Percentiles rank a stretch among this genome's conserved stretches.
These are phyloP conservation scores for Oncorhynchus tshawytscha DNA, from an alignment of 2,113 vertebrate genomes.

Conservation along the genomic window DNA sequence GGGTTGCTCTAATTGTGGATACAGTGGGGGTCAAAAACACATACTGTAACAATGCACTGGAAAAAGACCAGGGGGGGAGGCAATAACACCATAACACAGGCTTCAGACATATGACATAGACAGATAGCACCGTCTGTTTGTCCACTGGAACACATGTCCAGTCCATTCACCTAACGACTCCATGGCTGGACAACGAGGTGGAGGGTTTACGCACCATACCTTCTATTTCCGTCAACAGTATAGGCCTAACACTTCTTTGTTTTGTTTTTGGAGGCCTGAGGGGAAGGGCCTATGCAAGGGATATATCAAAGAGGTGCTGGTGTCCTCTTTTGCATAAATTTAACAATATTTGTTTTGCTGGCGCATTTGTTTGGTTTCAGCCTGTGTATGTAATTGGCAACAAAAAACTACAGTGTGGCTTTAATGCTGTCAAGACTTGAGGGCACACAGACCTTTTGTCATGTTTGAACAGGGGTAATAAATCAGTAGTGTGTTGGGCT, in stretches of 20 bases:
- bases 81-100: neutral
- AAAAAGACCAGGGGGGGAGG: slow-evolving; percentile 37
- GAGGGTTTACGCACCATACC: too few relatives aligned
- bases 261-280: too few relatives aligned
- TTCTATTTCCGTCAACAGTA: too few relatives aligned
- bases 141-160: neutral
- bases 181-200: neutral
- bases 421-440: too few relatives aligned
- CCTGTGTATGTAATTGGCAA: too few relatives aligned
- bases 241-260: too few relatives aligned
- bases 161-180: neutral
- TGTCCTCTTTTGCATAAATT: too few relatives aligned
- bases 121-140: neutral
- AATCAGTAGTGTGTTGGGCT: slow-evolving; percentile 9
- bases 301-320: too few relatives aligned
- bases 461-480: neutral
- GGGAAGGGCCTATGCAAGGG: too few relatives aligned
- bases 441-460: neutral
- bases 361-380: too few relatives aligned
- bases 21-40: slow-evolving; percentile 12
- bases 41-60: slow-evolving; percentile 16
- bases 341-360: too few relatives aligned
- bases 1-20: slow-evolving; percentile 43
- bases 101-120: neutral
- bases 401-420: too few relatives aligned